These are phyloP conservation scores for Nemopilema nomurai DNA, from an alignment of 30 jellyfish, hydroid and myxozoan species.

Conservation along the genomic window DNA sequence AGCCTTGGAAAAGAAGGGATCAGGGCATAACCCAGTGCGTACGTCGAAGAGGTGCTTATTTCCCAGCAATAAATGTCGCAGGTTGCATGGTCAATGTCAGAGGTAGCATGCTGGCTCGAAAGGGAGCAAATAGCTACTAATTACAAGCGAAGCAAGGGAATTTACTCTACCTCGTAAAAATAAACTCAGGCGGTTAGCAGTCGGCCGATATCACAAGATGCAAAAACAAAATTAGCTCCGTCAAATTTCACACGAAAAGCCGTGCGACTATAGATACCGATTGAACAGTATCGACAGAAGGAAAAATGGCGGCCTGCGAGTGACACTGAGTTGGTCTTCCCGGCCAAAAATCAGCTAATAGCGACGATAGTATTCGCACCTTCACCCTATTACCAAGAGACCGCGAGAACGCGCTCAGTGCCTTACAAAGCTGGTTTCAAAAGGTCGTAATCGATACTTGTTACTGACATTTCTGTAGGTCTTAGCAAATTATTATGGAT, in stretches of 20 bases:
- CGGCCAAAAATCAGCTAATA: background rate
- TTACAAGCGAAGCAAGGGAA: slow-evolving; percentile 28
- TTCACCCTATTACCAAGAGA: too few species aligned
- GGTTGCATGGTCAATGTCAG: too few species aligned
- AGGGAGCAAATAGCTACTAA: background rate
- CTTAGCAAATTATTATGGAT: too few species aligned
- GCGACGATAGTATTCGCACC: too few species aligned
- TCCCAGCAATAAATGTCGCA: background rate
- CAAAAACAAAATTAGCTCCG: background rate
- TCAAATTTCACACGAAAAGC: background rate
- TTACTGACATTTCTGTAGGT: too few species aligned
- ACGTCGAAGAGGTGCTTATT: background rate
- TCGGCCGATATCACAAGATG: slow-evolving; percentile 3
- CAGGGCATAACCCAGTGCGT: background rate
- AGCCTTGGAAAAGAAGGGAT: background rate
- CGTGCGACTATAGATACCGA: background rate
- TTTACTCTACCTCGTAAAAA: slow-evolving; percentile 48
- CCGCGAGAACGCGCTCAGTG: too few species aligned
- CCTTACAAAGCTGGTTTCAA: too few species aligned
- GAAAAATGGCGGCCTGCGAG: background rate
- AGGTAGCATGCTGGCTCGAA: background rate
- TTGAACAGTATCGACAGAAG: background rate
- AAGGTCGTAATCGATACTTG: too few species aligned
- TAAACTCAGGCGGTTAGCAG: slow-evolving; percentile 11
- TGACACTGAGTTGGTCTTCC: too few species aligned